Conservation (phyloP, 2,888 invertebrate genomes). For the Diarsia dahlii region DNA sequence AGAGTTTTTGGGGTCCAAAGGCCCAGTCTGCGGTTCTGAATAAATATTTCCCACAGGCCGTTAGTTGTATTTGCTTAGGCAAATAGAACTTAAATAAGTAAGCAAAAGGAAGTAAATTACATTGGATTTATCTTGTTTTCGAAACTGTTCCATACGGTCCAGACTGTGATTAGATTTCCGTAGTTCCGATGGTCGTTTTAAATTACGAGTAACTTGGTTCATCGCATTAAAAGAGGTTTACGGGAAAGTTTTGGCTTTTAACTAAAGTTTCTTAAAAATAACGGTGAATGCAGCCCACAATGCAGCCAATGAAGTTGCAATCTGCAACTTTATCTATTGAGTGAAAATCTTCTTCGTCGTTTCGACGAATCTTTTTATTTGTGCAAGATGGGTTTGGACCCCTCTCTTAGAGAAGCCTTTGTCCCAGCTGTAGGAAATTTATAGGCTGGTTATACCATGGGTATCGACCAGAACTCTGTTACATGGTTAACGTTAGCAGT, state of each 20-base stretch:
- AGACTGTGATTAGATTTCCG: slow-evolving; percentile 3
- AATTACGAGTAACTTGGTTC: slow-evolving; percentile 4
- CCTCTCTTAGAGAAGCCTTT: background rate
- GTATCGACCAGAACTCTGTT: background rate
- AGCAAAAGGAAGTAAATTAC: background rate
- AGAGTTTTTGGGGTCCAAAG: background rate
- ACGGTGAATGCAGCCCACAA: slow-evolving; percentile 23
- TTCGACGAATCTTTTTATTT: background rate
- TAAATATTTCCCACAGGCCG: background rate
- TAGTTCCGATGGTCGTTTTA: slow-evolving; percentile 1
- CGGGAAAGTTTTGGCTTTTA: slow-evolving; percentile 9
- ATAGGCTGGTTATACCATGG: background rate
- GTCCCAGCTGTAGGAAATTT: background rate
- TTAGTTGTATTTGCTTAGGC: background rate
- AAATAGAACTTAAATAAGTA: background rate
- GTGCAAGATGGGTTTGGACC: background rate
- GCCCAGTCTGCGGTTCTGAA: background rate
- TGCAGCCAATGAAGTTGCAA: slow-evolving; percentile 27
- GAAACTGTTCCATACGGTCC: background rate
- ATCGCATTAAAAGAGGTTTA: slow-evolving; percentile 14
- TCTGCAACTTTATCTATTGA: slow-evolving; percentile 15
- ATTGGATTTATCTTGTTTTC: background rate
- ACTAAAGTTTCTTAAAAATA: slow-evolving; percentile 29
- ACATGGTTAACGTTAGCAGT: background rate
- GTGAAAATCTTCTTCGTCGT: background rate